Base-by-base conservation (phyloP, 2,888 invertebrate genomes). In the Marronus borbonicus region DNA sequence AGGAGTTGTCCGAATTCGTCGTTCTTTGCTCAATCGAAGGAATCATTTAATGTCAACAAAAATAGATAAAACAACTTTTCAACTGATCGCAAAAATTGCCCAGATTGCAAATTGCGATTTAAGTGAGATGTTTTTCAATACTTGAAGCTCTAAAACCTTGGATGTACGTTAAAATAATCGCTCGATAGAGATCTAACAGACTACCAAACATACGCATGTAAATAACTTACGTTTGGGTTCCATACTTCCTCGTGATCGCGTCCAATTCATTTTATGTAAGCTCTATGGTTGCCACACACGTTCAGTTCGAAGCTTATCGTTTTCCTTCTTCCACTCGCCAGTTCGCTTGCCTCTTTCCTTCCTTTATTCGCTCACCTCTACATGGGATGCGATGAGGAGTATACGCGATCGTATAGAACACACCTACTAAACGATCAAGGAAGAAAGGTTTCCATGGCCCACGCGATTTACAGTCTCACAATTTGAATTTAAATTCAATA, bases 371-470 rank as follows among this genome's bases (percentile, higher is more conserved):
- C 44, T 44, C 12, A 12, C 44, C 2, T 44, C 44, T 44, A 58
- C 12, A 62, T 14, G 36, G 64, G 64, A 36, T 58, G 58, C 62
- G 76, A 28, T 70, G 80, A 55, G 17, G 39, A 39, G 20, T 72
- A 81, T 82, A 82, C 83, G 81, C 81, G 82, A 80, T 80, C 81
- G 78, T 81, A 79, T 70, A 77, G 78, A 78, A 81, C 82, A 82
- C 82, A 82, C 82, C 82, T 81, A 81, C 81, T 80, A 81, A 72
- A 78, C 60, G 80, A 83, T 83, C 78, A 80, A 83, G 81, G 83
- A 82, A 82, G 82, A 58, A 20, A 82, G 80, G 80, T 82, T 82
- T 82, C 80, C 81, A 76, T 81, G 77, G 81, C 83, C 83, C 82
- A 83, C 83, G 82, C 83, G 81, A 82, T 81, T 79, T 79, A 75